Conservation (phyloP, 2,888 invertebrate species). For the Nasonovia ribisnigri region DNA sequence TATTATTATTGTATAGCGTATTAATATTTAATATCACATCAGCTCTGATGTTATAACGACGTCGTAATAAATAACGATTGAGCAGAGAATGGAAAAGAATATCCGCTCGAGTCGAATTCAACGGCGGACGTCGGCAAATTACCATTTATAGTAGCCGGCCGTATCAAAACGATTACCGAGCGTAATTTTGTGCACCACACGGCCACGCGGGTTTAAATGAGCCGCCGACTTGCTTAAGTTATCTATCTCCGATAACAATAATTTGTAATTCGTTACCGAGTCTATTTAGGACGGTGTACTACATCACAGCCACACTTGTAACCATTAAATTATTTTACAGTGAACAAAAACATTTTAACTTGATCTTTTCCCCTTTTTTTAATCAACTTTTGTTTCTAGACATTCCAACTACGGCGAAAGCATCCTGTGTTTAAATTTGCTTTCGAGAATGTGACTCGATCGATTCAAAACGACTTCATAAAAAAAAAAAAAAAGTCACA, state of each 20-base stretch:
- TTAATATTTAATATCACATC: background rate
- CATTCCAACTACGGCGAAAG: background rate
- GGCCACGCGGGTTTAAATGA: background rate
- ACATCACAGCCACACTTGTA: background rate
- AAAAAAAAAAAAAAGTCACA: background rate
- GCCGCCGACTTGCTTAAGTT: background rate
- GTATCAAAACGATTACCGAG: background rate
- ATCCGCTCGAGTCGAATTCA: background rate
- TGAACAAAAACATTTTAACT: background rate
- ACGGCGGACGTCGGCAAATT: background rate
- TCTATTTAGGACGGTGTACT: background rate
- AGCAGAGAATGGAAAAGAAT: background rate
- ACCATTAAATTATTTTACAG: background rate
- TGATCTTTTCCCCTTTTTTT: background rate
- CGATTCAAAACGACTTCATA: background rate
- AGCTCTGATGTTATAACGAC: background rate
- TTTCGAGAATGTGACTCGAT: conserved; percentile 8
- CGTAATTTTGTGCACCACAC: background rate
- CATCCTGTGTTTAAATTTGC: background rate
- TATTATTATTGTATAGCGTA: background rate
- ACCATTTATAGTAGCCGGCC: background rate
- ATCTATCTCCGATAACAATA: background rate
- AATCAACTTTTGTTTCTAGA: conserved; percentile 7
- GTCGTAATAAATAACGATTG: background rate
- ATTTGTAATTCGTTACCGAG: background rate